Percentiles rank a stretch among this genome's conserved stretches.
Evolutionary conservation across 2,113 vertebrate genomes (phyloP).

Genomic region (Nanorana parkeri): DNA sequence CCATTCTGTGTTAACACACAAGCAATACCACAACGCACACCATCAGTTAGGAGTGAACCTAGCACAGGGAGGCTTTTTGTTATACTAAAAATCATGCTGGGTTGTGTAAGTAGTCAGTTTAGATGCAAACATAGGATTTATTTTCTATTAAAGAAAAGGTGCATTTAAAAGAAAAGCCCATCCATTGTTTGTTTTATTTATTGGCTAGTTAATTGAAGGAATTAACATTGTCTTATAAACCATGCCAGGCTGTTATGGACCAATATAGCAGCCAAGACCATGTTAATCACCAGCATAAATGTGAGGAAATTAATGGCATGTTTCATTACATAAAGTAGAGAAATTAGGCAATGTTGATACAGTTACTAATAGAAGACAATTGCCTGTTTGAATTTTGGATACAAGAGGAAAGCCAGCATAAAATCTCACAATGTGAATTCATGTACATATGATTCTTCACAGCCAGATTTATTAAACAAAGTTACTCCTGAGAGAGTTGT

Average conservation of each 20-base stretch:
- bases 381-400: constrained; percentile 21
- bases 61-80: too few species aligned
- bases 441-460: constrained; percentile 16
- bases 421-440: constrained; percentile 9
- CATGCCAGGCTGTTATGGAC: constrained; percentile 24
- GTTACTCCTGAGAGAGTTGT: constrained; percentile 1
- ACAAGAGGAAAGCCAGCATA: background rate
- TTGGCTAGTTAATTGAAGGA: constrained; percentile 17
- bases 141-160: background rate
- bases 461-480: constrained; percentile 9
- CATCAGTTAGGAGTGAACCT: too few species aligned
- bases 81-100: too few species aligned
- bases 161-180: background rate
- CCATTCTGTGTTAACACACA: too few species aligned
- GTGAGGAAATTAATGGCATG: constrained; percentile 18
- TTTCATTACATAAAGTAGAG: constrained; percentile 25
- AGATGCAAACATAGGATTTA: too few species aligned
- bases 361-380: constrained; percentile 32
- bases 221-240: background rate
- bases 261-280: constrained; percentile 6
- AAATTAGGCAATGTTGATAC: constrained; percentile 1
- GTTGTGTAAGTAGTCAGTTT: too few species aligned
- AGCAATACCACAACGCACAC: too few species aligned
- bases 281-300: constrained; percentile 35
- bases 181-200: constrained; percentile 23